Evolutionary conservation across 2,797 vertebrate species (phyloP), one percentile per base, ranked within the genome.

Genomic region (Chromobotia macracanthus): DNA sequence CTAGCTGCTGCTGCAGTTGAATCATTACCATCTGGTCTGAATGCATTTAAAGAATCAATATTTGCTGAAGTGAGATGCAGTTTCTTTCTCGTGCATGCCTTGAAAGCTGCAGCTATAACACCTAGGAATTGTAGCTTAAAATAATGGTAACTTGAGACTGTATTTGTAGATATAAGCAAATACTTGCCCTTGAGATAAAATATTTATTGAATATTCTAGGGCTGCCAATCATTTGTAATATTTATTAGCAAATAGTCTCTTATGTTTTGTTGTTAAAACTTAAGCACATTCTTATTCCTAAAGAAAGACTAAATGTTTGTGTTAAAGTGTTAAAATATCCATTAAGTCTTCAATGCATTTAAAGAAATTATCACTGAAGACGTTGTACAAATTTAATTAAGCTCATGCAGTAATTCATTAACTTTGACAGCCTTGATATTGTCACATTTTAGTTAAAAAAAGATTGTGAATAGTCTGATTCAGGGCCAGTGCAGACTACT

Each of bases 1-100:
- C 51, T 19, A 21, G 25, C 41, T 46, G 25, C 21, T 38, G 72
- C 69, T 68, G 70, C 75, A 71, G 38, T 58, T 12, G 31, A 58
- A 69, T 75, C 56, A 64, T 75, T 75, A 61, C 61, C 0, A 8
- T 73, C 23, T 51, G 55, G 21, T 67, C 44, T 23, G 38, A 50
- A 60, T 12, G 28, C 31, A 28, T 74, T 81, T 76, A 66, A 18
- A 31, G 28, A 56, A 79, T 85, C 80, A 74, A 51, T 85, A 71
- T 61, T 69, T 69, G n/a, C 58, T 63, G 41, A 21, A 69, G 74
- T 51, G 70, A 46, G 28, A 41, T 53, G 25, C 38, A 7, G 23
- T 35, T 41, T 58, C 21, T 64, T 72, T 11, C 38, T 48, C 2
- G 19, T 0, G 13, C 53, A 56, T 72, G 35, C 72, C 69, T 72